Evolutionary conservation across 1,140 invertebrate species (phyloP).

Genomic region (Teleogryllus occipitalis): DNA sequence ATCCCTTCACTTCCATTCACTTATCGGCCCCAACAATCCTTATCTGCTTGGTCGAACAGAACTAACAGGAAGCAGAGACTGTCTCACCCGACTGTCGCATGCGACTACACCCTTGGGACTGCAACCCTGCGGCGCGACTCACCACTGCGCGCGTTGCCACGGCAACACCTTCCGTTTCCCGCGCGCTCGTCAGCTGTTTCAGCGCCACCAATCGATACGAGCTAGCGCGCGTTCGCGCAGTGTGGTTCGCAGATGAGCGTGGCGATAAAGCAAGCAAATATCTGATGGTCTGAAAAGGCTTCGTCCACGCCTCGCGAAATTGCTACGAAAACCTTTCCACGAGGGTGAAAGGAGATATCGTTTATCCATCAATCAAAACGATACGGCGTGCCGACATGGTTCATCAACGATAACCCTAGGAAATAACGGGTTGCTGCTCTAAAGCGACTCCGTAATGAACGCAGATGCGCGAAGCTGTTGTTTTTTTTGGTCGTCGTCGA

Average conservation of each 20-base stretch:
- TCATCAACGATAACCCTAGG: not conserved
- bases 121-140: no score
- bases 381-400: not conserved
- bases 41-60: no score
- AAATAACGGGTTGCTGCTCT: not conserved
- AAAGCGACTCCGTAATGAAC: not conserved
- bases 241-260: not conserved
- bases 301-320: not conserved
- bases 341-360: not conserved
- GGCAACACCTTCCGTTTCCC: not conserved
- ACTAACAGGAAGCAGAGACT: no score
- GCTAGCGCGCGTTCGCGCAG: no score
- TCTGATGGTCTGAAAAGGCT: not conserved
- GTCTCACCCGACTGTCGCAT: no score
- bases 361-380: not conserved
- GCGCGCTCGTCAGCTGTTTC: not conserved
- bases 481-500: no score
- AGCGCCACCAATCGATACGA: not conserved
- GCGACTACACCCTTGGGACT: no score
- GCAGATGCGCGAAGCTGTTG: no score
- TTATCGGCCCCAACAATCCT: no score
- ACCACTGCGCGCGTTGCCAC: not conserved
- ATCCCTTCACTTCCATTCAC: no score
- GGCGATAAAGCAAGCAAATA: not conserved
- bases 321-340: not conserved